phyloP scores from a whole-genome alignment of 2,888 invertebrate species.

The Norana najaformis region DNA sequence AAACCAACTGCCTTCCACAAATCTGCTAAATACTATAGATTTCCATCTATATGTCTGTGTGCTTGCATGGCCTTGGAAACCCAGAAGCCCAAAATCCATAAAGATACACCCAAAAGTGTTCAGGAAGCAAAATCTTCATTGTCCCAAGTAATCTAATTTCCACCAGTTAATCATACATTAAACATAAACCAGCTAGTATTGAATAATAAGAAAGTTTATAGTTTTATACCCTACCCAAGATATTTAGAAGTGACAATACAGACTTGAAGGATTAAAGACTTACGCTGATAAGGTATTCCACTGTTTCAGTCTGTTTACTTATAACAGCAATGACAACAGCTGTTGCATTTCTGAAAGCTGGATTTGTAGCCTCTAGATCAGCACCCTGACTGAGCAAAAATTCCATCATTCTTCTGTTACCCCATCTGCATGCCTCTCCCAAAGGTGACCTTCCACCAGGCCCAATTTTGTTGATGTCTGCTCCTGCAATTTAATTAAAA shows the following conservation, averaged over 20 bases:
- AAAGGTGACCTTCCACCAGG: slow-evolving; percentile 42
- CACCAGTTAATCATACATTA: background rate
- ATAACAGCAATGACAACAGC: slow-evolving; percentile 43
- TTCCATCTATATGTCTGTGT: too few species aligned
- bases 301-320: slow-evolving; percentile 35
- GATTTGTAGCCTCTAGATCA: slow-evolving; percentile 41
- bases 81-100: too few species aligned
- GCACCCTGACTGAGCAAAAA: slow-evolving; percentile 41
- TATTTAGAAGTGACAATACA: background rate
- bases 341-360: slow-evolving; percentile 43
- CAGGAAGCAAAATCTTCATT: too few species aligned
- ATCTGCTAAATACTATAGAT: too few species aligned
- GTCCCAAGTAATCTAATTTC: too few species aligned
- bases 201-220: background rate
- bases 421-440: slow-evolving; percentile 43
- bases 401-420: slow-evolving; percentile 41
- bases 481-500: slow-evolving; percentile 24
- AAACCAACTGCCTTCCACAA: too few species aligned
- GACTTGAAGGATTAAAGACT: slow-evolving; percentile 31
- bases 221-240: background rate
- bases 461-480: slow-evolving; percentile 42
- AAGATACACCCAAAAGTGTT: too few species aligned
- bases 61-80: too few species aligned
- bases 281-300: slow-evolving; percentile 39
- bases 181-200: background rate